Evolutionary conservation across 2,113 vertebrate genomes (phyloP), one percentile per base, ranked within the genome.

Genomic region (Malaclemys terrapin): DNA sequence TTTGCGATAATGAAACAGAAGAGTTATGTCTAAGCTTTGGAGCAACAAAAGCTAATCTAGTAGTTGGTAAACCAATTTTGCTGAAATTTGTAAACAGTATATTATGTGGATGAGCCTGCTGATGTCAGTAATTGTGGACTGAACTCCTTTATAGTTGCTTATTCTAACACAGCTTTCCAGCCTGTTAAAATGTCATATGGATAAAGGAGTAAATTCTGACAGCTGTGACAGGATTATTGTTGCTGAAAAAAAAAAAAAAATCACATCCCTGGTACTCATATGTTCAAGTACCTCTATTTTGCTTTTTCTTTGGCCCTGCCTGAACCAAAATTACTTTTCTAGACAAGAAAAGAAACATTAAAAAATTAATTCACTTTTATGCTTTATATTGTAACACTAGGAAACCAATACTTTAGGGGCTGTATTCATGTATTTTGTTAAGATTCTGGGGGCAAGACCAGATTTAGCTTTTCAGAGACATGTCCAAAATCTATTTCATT

Each of bases 121-220:
- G 97, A 85, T 97, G 89, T 79, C 49, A 96, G 93, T 89, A 82
- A 96, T 97, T 98, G 95, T 97, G 97, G 97, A 96, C 52, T 0
- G 9, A 97, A 86, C n/a, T 97, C 87, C 93, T 97, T 98, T 97
- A 86, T 93, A 97, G 97, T 94, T 98, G 94, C 95, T 98, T 97
- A 97, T 97, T 95, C 97, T 96, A 97, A 98, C 83, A 92, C 93
- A 96, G 93, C 13, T 62, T 97, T 97, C 87, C 97, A 96, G 97
- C 89, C 97, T 98, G 93, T 97, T 98, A 97, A 98, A 98, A 98
- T 98, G 98, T 98, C 98, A 98, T 97, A 97, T 97, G 98, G 97
- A 98, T 98, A 98, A 98, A 97, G 94, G 94, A 97, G 95, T 97
- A 97, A 95, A 98, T 95, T 97, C 95, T 98, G 97, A 96, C 97